Base-by-base conservation (phyloP, 2,888 invertebrate genomes). In the Melangyna quadrimaculata region DNA sequence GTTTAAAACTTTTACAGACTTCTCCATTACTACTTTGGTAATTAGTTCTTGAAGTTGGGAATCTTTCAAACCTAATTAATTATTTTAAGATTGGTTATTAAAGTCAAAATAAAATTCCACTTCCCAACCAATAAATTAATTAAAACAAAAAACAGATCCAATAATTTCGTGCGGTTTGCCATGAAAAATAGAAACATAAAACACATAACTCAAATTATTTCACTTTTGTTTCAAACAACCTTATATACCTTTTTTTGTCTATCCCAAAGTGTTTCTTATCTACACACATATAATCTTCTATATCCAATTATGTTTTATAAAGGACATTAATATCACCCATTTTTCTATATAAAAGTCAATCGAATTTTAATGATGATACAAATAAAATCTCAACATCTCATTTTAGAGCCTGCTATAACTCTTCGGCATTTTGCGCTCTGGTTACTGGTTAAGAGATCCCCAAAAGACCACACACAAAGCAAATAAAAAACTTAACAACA, bases 311-410 rank as follows among this genome's bases (percentile, higher is more conserved):
- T 17, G 43, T 43, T 63, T 63, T 43, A 27, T 19, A 43, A 63
- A 43, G 65, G 45, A 45, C 29, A 65, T 65, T 65, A 65, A 65
- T 45, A 65, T 43, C 45, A 45, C 45, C 65, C 43, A 32, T 65
- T 65, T 45, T 17, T 6, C n/a, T n/a, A n/a, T 45, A 65, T 65
- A 29, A 65, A 65, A 65, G 61, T 61, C 48, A 51, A 73, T 61
- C 61, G 51, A 51, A 32, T 45, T 65, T 65, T 45, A 73, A 73
- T 61, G 35, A 51, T 61, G 35, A 73, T 37, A 61, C 73, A 73
- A 82, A 78, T 59, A 65, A 78, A 78, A 70, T 48, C 69, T 55
- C 73, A 82, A 78, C 81, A 83, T 78, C 78, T 83, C 74, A 83
- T 78, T 78, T 65, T 45, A 78, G 57, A 65, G 70, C 78, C 78